Conservation (phyloP, 2,113 vertebrate species). For the Dipodomys ordii region DNA sequence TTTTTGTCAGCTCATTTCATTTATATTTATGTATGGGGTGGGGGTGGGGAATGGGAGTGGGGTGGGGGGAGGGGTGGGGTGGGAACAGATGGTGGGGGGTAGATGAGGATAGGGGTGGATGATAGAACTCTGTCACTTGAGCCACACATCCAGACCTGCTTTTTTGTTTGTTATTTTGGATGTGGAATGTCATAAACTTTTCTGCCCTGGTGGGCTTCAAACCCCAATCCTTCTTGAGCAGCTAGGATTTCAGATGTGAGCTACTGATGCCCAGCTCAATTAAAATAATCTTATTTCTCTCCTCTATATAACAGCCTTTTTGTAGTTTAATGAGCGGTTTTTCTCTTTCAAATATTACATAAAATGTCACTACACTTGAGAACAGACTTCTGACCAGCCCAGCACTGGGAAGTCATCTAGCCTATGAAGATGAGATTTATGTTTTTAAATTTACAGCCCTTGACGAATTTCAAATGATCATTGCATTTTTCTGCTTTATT, state of each 20-base stretch:
- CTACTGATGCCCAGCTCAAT: neutral
- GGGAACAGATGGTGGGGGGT: too few relatives aligned
- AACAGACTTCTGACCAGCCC: neutral
- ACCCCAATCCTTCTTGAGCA: too few relatives aligned
- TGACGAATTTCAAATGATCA: neutral
- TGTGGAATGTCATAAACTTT: too few relatives aligned
- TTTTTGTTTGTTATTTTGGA: too few relatives aligned
- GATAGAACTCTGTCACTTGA: too few relatives aligned
- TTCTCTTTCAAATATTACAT: neutral
- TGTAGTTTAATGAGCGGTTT: neutral
- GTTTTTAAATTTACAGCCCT: neutral
- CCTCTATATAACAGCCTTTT: neutral
- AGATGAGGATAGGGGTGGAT: too few relatives aligned
- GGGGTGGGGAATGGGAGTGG: too few relatives aligned
- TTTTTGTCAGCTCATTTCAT: constrained; percentile 52
- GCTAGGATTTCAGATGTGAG: too few relatives aligned
- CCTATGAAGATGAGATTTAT: neutral
- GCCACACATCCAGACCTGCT: too few relatives aligned
- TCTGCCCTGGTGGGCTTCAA: too few relatives aligned
- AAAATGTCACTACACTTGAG: neutral
- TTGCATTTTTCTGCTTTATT: neutral
- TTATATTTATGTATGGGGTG: constrained; percentile 31
- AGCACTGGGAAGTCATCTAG: neutral
- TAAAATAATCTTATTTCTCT: neutral
- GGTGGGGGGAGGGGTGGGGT: too few relatives aligned